phyloP scores from a whole-genome alignment of 2,797 vertebrate species.

The Dendrocincla fuliginosa region DNA sequence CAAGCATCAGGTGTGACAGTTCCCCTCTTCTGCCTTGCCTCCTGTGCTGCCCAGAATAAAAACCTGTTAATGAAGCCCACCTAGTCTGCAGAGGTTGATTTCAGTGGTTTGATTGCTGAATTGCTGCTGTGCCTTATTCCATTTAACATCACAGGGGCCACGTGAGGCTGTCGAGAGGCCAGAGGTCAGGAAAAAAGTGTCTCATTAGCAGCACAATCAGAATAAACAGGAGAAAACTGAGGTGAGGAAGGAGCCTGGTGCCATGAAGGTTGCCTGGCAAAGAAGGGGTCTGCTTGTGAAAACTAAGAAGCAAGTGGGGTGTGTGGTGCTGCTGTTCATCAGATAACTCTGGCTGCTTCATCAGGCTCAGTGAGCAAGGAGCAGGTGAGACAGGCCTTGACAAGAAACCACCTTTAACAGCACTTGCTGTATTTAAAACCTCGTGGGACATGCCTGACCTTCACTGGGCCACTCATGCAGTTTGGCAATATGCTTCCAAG shows the following conservation, averaged over 20 bases:
- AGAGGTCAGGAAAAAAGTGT: constrained; percentile 19
- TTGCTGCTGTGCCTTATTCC: constrained; percentile 18
- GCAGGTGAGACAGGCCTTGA: neutral
- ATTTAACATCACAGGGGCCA: neutral
- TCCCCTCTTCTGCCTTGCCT: neutral
- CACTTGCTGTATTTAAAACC: neutral
- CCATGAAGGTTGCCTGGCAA: neutral
- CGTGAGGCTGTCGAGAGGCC: neutral
- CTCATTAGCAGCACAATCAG: constrained; percentile 40
- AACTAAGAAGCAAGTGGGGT: neutral
- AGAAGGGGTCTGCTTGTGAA: neutral
- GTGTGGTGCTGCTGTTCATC: neutral
- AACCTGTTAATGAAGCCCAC: constrained; percentile 4
- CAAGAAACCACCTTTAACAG: neutral
- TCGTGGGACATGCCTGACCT: neutral
- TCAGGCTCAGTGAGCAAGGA: neutral
- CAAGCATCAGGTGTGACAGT: neutral
- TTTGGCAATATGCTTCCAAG: neutral
- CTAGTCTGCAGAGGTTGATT: constrained; percentile 1
- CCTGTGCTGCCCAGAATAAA: neutral
- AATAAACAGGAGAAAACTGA: neutral
- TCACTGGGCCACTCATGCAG: neutral
- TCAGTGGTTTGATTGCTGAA: neutral
- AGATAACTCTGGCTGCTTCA: neutral
- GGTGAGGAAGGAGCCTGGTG: neutral